Base-by-base conservation (phyloP, 2,888 invertebrate species). In the Dendrolimus pini region DNA sequence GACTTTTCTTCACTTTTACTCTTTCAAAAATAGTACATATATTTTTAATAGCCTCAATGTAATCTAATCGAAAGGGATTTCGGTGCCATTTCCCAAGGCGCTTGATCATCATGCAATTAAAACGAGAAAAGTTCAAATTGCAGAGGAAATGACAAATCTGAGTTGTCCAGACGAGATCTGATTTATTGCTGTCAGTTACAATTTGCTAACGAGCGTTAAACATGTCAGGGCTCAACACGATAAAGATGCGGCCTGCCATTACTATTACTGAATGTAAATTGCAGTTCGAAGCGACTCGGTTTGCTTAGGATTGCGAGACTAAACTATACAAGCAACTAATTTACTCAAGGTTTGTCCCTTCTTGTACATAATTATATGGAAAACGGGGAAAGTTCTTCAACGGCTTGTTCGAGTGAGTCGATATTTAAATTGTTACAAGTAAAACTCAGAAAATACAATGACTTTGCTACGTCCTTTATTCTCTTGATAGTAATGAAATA, bases 121-220 rank as follows among this genome's bases (percentile, higher is more conserved):
- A 47, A 47, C 47, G 12, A 47, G 47, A 47, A 47, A 47, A 10
- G 6, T 54, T 56, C 53, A 59, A 64, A 65, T 65, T 65, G 65
- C 62, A 65, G 59, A 64, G 71, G 64, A 70, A 72, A 74, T 73
- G 65, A 72, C 62, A 62, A 68, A 68, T 61, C 63, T 65, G 65
- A 64, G 63, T 65, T 69, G 63, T 65, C 69, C 66, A 72, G 75
- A 77, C 73, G 63, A 74, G 77, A 74, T 77, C 72, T 75, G 80
- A 84, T 82, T 83, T 78, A 78, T 75, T 74, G 74, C 77, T 79
- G 85, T 81, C 84, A 78, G 78, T 81, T 81, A 76, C 81, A 85
- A 86, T 88, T 85, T 85, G 83, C 82, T 83, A 85, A 83, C 83
- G 79, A 83, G 80, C 84, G 82, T 78, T 78, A 78, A 80, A 80